Conservation (phyloP, 92 coral and sea anemone species). For the Pocillopora grandis region DNA sequence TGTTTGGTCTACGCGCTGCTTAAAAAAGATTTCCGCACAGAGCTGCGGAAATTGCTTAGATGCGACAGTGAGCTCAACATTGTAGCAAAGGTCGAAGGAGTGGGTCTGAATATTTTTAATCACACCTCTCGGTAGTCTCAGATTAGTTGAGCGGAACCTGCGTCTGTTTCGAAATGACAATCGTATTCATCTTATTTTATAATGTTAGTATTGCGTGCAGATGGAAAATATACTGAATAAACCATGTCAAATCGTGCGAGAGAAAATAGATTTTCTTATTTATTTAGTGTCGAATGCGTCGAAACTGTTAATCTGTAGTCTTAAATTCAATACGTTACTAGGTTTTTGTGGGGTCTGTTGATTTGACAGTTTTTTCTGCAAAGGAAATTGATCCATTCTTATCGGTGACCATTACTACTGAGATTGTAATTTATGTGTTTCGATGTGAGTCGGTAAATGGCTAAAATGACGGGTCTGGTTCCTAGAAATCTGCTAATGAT, state of each 20-base stretch:
- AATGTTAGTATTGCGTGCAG: background rate
- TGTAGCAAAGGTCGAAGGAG: background rate
- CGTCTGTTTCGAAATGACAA: background rate
- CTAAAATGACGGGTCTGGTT: too few species aligned
- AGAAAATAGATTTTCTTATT: background rate
- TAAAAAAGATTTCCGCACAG: constrained; percentile 63
- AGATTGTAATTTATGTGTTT: too few species aligned
- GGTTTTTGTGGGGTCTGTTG: too few species aligned
- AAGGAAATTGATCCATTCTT: too few species aligned
- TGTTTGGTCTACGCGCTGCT: constrained; percentile 75
- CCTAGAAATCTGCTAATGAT: too few species aligned
- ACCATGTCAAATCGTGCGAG: background rate
- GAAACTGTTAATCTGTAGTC: too few species aligned
- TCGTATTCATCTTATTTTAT: background rate
- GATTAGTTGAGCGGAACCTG: background rate
- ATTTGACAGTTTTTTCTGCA: too few species aligned
- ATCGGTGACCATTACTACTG: too few species aligned
- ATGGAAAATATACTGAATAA: constrained; percentile 14
- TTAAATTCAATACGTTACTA: too few species aligned
- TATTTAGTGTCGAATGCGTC: too few species aligned
- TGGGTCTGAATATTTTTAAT: background rate
- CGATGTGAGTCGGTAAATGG: too few species aligned
- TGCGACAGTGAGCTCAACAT: background rate
- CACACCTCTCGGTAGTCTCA: background rate
- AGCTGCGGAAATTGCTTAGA: constrained; percentile 22